Base-by-base conservation (phyloP, 35 echinoderm and acorn worm species). In the Nesometra sesokonis region DNA sequence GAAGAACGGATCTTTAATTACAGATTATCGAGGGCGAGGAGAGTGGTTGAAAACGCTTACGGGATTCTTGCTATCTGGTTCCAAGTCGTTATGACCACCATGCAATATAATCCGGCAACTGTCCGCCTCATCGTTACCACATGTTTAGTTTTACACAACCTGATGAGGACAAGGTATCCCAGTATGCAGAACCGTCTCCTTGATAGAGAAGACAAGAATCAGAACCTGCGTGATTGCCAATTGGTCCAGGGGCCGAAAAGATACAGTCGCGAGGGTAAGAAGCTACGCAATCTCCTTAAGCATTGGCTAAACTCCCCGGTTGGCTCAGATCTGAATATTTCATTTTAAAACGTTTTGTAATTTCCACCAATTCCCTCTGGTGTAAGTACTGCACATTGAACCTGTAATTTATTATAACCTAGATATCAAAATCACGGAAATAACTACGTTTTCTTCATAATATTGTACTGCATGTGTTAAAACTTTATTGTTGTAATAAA, bases 31-130 rank as follows among this genome's bases (percentile, higher is more conserved):
- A 5, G 90, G 78, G 90, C 86, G 0, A 36, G 92, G 11, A 76
- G 88, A 30, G 84, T 90, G 0, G 88, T 86, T 0, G 88, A 93
- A 47, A 93, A 93, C 83, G 92, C 92, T 4, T 93, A 90, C 79
- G 92, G 90, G 4, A 92, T 83, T 31, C 80, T 91, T 0, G 89
- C 89, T 0, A 33, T 82, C 36, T 17, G 84, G 2, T 91, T 79
- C 13, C 77, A 84, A 85, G 76, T 85, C 17, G 17, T 85, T 30
- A 47, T 90, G 36, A 90, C 39, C 37, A 90, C 88, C 35, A 84
- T 90, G 82, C 81, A 89, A 15, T 77, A 81, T 13, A 35, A 36
- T 31, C 43, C 46, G 5, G 33, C 32, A 13, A 90, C 46, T 40
- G 35, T 57, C 5, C 32, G 57, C 15, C 17, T 32, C 30, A 90